Conservation (phyloP, 2,113 vertebrate genomes). For the Melanerpes formicivorus region DNA sequence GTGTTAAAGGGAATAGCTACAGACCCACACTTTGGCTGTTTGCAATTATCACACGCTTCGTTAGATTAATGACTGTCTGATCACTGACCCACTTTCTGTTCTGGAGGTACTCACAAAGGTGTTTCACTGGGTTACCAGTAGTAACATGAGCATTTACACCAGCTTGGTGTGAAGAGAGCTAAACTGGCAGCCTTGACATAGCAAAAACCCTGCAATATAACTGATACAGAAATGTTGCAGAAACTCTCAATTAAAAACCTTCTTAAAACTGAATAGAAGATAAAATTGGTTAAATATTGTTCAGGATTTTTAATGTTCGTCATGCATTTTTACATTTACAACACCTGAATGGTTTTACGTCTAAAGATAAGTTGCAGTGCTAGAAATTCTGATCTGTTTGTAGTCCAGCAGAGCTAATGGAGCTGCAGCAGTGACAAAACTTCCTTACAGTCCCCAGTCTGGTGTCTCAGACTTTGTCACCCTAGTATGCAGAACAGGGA, state of each 20-base stretch:
- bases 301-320: background rate
- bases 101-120: background rate
- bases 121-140: background rate
- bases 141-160: background rate
- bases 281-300: background rate
- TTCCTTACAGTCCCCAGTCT: background rate
- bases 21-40: background rate
- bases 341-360: background rate
- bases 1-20: background rate
- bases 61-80: conserved; percentile 17
- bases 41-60: background rate
- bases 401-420: background rate
- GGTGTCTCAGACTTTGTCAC: background rate
- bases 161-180: background rate
- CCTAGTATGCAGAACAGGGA: background rate
- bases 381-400: background rate
- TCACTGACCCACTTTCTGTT: background rate
- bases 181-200: background rate
- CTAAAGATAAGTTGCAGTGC: background rate
- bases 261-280: background rate
- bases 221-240: background rate
- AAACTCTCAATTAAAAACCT: background rate
- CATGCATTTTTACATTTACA: background rate
- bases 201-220: background rate
- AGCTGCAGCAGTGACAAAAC: background rate